Evolutionary conservation across 2,797 vertebrate species (phyloP).

Genomic region (Enteromius viviparus): DNA sequence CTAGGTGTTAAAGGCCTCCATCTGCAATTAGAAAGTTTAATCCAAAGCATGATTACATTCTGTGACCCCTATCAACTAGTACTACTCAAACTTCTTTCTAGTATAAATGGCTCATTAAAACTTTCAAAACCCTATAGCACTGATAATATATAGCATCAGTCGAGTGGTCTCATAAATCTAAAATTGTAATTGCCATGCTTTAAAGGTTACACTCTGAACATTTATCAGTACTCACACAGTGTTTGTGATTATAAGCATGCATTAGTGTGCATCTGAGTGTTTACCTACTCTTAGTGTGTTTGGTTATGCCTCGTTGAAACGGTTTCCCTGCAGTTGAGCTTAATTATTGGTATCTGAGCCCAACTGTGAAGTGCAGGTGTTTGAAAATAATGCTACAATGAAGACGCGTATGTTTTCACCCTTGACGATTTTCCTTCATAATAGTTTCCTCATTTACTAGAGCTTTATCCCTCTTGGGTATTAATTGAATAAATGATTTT

Average conservation of each 20-base stretch:
- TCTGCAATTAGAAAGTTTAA: not conserved
- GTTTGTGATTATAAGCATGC: not conserved
- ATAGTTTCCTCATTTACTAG: conserved; percentile 34
- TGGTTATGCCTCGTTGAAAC: conserved; percentile 16
- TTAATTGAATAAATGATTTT: conserved; percentile 80
- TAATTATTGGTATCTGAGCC: conserved; percentile 12
- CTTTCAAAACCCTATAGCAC: not conserved
- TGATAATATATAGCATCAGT: conserved; percentile 29
- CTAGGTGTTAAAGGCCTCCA: conserved; percentile 13
- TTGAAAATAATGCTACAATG: conserved; percentile 13
- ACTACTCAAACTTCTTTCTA: conserved; percentile 28
- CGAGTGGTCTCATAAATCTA: conserved; percentile 17
- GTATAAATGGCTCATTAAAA: conserved; percentile 19
- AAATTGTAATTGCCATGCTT: conserved; percentile 11
- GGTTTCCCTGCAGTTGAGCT: not conserved
- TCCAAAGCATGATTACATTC: not conserved
- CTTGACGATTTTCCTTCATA: conserved; percentile 17
- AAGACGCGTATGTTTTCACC: conserved; percentile 1
- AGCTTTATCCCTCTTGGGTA: conserved; percentile 64
- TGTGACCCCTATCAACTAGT: not conserved
- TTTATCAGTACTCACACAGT: not conserved
- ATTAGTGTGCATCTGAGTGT: conserved; percentile 19
- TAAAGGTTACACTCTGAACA: conserved; percentile 27
- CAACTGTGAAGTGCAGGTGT: conserved; percentile 20
- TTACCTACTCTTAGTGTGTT: conserved; percentile 17